Conservation (phyloP, 2,888 invertebrate species). For the Tortricodes alternella region DNA sequence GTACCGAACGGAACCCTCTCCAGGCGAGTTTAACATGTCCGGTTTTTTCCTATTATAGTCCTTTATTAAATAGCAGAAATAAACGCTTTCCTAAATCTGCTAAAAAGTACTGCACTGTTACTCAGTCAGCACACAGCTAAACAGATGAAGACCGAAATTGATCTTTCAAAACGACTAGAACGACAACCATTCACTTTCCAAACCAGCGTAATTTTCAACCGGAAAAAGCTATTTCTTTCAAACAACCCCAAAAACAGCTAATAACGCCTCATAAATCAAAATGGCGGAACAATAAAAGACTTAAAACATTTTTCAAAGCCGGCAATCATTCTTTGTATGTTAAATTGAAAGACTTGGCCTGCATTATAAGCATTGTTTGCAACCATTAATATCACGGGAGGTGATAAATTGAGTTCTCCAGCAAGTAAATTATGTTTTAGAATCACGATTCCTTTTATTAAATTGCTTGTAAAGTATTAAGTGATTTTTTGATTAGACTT, state of each 20-base stretch:
- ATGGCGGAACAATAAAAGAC: conserved; percentile 13
- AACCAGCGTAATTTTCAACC: too few species aligned
- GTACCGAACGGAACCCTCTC: too few species aligned
- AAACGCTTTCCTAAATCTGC: too few species aligned
- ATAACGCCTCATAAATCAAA: conserved; percentile 26
- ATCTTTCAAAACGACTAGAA: too few species aligned
- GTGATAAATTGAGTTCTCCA: conserved; percentile 19
- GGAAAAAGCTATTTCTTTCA: not conserved
- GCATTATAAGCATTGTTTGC: conserved; percentile 18
- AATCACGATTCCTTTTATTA: conserved; percentile 8
- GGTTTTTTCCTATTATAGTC: too few species aligned
- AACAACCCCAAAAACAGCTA: not conserved
- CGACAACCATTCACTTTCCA: too few species aligned
- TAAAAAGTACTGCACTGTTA: too few species aligned
- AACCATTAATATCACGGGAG: conserved; percentile 11
- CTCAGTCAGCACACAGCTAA: too few species aligned
- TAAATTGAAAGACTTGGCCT: conserved; percentile 27
- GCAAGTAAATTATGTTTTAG: conserved; percentile 12
- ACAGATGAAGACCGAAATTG: too few species aligned
- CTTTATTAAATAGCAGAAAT: too few species aligned
- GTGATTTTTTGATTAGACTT: too few species aligned
- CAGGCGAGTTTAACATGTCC: too few species aligned
- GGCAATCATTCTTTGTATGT: conserved; percentile 13
- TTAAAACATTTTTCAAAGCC: conserved; percentile 18
- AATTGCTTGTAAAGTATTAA: conserved; percentile 22